Evolutionary conservation across 2,888 invertebrate species (phyloP).

Genomic region (Drosophila neotestacea): DNA sequence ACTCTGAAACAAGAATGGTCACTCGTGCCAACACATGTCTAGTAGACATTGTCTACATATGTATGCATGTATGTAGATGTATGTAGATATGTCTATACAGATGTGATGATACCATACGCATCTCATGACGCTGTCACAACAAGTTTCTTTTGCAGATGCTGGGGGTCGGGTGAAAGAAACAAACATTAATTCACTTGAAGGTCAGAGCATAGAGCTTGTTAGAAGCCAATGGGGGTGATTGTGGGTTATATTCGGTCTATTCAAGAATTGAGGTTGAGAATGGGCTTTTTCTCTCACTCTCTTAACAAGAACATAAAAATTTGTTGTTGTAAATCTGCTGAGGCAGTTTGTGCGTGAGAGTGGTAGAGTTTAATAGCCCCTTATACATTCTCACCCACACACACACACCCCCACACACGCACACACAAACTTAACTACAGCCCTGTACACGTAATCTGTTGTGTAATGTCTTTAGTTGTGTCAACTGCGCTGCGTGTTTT

Average conservation of each 20-base stretch:
- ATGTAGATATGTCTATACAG: constrained; percentile 55
- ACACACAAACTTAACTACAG: constrained; percentile 36
- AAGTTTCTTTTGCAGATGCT: constrained; percentile 23
- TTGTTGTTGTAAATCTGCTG: constrained; percentile 79
- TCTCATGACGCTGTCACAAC: constrained; percentile 11
- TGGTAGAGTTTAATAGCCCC: constrained; percentile 66
- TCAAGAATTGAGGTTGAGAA: constrained; percentile 6
- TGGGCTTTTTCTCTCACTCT: constrained; percentile 21
- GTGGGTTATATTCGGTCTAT: neutral
- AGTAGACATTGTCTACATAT: constrained; percentile 19
- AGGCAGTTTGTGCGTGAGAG: constrained; percentile 64
- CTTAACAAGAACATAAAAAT: constrained; percentile 72
- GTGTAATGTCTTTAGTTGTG: constrained; percentile 84
- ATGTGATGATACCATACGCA: constrained; percentile 67
- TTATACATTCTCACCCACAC: constrained; percentile 18
- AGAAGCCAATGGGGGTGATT: constrained; percentile 27
- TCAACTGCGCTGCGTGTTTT: constrained; percentile 70
- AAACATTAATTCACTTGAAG: constrained; percentile 67
- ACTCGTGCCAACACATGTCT: constrained; percentile 6
- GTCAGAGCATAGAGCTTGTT: constrained; percentile 47
- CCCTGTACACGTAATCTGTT: constrained; percentile 77
- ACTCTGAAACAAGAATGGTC: constrained; percentile 12
- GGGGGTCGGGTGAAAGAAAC: constrained; percentile 27
- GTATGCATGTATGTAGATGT: constrained; percentile 31
- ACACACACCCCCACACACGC: constrained; percentile 13